These are phyloP conservation scores for Nyctibius grandis DNA, from an alignment of 2,797 vertebrate species.

Conservation along the genomic window DNA sequence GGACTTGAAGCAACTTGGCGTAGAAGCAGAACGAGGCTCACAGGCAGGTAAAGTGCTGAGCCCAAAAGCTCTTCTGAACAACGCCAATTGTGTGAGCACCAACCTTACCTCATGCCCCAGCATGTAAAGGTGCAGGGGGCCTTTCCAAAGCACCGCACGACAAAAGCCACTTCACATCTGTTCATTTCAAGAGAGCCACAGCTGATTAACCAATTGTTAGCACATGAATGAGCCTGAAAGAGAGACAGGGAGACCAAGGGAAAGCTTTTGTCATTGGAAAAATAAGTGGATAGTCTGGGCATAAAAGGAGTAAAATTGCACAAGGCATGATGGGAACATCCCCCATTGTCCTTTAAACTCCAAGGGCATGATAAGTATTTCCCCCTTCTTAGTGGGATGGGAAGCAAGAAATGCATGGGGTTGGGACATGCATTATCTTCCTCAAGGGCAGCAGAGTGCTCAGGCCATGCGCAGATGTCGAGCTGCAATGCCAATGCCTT, in stretches of 20 bases:
- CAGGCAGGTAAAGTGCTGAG: background rate
- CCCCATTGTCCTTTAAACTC: background rate
- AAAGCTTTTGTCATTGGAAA: background rate
- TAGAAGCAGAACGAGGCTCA: background rate
- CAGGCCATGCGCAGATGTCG: accelerated
- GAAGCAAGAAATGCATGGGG: background rate
- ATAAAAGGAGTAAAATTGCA: background rate
- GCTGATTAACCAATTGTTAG: constrained; percentile 30
- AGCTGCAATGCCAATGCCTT: background rate
- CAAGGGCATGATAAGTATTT: background rate
- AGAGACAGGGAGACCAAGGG: constrained; percentile 16
- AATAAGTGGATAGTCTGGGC: background rate
- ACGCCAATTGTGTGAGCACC: background rate
- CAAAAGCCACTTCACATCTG: constrained; percentile 16
- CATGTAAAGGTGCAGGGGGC: background rate
- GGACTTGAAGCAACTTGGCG: background rate
- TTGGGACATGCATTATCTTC: background rate
- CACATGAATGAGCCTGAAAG: constrained; percentile 28
- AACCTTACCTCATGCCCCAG: background rate
- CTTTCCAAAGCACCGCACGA: background rate
- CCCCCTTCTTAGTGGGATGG: background rate
- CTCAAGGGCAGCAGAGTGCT: background rate
- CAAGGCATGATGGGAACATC: constrained; percentile 14
- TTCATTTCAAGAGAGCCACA: constrained; percentile 1
- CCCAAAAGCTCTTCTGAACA: background rate